phyloP scores from a whole-genome alignment of 53 echinoderm and acorn worm genomes.

The Echinometra lucunter region DNA sequence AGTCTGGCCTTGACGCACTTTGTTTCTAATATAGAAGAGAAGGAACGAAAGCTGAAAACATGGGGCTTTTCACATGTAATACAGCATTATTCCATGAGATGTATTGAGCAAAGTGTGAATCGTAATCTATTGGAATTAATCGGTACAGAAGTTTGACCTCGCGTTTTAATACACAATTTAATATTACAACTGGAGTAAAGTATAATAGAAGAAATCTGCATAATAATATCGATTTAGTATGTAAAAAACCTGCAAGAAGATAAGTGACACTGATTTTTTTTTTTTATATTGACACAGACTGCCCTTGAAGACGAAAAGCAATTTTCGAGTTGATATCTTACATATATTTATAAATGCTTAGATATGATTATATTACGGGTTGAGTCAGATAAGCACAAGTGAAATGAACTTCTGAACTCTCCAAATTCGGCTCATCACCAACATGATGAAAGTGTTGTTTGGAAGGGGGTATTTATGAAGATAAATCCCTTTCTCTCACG shows the following conservation, averaged over 20 bases:
- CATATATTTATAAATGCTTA: too few relatives aligned
- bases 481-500: background rate
- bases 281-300: too few relatives aligned
- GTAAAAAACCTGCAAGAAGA: too few relatives aligned
- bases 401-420: background rate
- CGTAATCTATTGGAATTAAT: background rate
- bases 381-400: background rate
- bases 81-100: background rate
- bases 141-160: background rate
- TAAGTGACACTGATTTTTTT: too few relatives aligned
- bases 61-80: background rate
- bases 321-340: too few relatives aligned
- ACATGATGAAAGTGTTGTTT: too few relatives aligned
- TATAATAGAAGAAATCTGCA: too few relatives aligned
- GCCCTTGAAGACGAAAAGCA: too few relatives aligned
- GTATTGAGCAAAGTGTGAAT: background rate
- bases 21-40: background rate
- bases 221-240: too few relatives aligned
- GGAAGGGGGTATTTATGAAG: background rate
- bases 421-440: background rate
- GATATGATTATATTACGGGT: too few relatives aligned
- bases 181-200: background rate
- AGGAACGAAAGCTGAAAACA: slow-evolving; percentile 8
- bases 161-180: background rate
- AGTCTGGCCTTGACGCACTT: background rate